Evolutionary conservation across 35 echinoderm and acorn worm genomes (phyloP).

Genomic region (Apostichopus japonicus): DNA sequence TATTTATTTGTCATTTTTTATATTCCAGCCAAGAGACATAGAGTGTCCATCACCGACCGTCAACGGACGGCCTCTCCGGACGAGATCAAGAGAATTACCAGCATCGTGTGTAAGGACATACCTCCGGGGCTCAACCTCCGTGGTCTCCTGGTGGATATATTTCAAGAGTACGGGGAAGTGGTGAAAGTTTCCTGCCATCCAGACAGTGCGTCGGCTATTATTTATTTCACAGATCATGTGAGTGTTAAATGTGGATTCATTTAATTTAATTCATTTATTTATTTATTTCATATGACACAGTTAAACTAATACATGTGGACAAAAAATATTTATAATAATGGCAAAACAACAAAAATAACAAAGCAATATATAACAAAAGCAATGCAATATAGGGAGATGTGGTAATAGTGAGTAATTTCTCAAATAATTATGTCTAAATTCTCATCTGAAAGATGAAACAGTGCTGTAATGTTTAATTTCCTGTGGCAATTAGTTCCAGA

Average conservation of each 20-base stretch:
- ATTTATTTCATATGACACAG: background rate
- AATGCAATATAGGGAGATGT: too few species aligned
- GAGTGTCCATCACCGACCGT: background rate
- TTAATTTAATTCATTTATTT: background rate
- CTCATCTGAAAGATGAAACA: too few species aligned
- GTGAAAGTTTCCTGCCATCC: constrained; percentile 52
- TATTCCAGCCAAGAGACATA: background rate
- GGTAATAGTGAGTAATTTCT: too few species aligned
- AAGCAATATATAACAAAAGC: too few species aligned
- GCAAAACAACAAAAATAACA: too few species aligned
- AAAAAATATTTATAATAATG: too few species aligned
- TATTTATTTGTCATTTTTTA: background rate
- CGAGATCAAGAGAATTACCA: constrained; percentile 55
- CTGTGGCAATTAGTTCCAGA: too few species aligned
- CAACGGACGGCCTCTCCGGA: constrained; percentile 30
- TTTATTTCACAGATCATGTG: constrained; percentile 79
- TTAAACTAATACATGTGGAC: too few species aligned
- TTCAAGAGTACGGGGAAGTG: constrained; percentile 67
- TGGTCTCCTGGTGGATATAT: constrained; percentile 57
- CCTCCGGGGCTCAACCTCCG: constrained; percentile 50
- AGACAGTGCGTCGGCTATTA: constrained; percentile 40
- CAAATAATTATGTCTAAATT: too few species aligned
- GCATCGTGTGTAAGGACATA: constrained; percentile 66
- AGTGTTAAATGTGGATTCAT: constrained; percentile 33
- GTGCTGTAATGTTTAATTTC: too few species aligned